Evolutionary conservation across 1,140 invertebrate genomes (phyloP).

Genomic region (Drosophila lacteicornis): DNA sequence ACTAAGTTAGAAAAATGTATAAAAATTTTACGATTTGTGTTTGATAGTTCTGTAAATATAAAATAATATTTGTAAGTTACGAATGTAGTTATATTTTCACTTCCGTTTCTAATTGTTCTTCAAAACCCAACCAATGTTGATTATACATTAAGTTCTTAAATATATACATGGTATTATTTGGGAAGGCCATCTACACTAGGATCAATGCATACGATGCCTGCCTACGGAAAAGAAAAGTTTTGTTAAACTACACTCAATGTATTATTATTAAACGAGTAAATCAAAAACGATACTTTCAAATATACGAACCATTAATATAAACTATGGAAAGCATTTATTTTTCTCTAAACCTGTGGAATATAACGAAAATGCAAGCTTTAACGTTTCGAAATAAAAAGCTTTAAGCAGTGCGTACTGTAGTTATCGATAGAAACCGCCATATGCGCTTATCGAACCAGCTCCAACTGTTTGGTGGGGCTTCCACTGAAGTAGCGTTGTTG

Average conservation of each 20-base stretch:
- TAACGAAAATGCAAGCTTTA: background rate
- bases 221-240: conserved; percentile 39
- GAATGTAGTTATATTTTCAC: conserved; percentile 8
- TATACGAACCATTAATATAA: conserved; percentile 46
- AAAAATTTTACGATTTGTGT: conserved; percentile 5
- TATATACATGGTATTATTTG: conserved; percentile 51
- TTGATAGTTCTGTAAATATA: conserved; percentile 68
- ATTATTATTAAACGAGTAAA: conserved; percentile 46
- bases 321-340: conserved; percentile 9
- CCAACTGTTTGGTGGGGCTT: background rate
- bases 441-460: background rate
- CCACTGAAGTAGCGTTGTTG: background rate
- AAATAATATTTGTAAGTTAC: conserved; percentile 54
- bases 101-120: conserved; percentile 5
- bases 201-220: conserved; percentile 31
- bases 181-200: conserved; percentile 31
- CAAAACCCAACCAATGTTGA: conserved; percentile 9
- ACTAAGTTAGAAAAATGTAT: conserved; percentile 12
- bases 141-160: conserved; percentile 31
- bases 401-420: background rate
- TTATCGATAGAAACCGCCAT: background rate
- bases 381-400: background rate
- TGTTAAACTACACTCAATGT: conserved; percentile 60
- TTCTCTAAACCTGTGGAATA: too few relatives aligned
- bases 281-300: conserved; percentile 65